phyloP scores from a whole-genome alignment of 2,888 invertebrate genomes.

The Apotomis turbidana region DNA sequence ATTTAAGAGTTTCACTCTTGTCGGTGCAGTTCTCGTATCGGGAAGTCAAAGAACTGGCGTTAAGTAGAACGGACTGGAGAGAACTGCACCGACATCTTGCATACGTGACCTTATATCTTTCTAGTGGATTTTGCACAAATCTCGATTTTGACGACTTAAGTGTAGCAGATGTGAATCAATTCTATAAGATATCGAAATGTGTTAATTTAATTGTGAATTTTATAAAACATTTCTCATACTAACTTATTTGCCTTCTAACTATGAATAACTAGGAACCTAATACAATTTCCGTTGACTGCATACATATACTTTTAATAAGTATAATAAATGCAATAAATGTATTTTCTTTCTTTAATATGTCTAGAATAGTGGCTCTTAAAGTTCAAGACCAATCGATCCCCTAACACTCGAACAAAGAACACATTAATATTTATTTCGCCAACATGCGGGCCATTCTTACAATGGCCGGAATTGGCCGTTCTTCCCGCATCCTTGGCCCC shows the following conservation, averaged over 20 bases:
- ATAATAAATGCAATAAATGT: too few species aligned
- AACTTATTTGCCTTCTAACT: too few species aligned
- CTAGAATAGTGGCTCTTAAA: neutral
- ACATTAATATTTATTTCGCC: slow-evolving; percentile 71
- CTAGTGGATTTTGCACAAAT: slow-evolving; percentile 16
- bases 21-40: too few species aligned
- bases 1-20: too few species aligned
- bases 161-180: slow-evolving; percentile 19
- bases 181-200: neutral
- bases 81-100: too few species aligned
- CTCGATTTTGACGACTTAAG: neutral
- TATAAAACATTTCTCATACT: too few species aligned
- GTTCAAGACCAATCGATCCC: neutral
- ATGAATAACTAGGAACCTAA: too few species aligned
- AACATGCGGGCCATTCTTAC: slow-evolving; percentile 71
- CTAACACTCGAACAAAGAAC: slow-evolving; percentile 41
- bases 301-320: too few species aligned
- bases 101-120: slow-evolving; percentile 14
- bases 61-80: too few species aligned
- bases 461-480: slow-evolving; percentile 75
- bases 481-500: slow-evolving; percentile 76
- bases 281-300: too few species aligned
- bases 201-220: neutral
- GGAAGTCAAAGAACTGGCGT: too few species aligned
- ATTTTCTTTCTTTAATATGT: neutral